Percentiles rank a stretch among this genome's conserved stretches.
Conservation (phyloP, 2,797 vertebrate genomes). For the Enteromius argenteus region DNA sequence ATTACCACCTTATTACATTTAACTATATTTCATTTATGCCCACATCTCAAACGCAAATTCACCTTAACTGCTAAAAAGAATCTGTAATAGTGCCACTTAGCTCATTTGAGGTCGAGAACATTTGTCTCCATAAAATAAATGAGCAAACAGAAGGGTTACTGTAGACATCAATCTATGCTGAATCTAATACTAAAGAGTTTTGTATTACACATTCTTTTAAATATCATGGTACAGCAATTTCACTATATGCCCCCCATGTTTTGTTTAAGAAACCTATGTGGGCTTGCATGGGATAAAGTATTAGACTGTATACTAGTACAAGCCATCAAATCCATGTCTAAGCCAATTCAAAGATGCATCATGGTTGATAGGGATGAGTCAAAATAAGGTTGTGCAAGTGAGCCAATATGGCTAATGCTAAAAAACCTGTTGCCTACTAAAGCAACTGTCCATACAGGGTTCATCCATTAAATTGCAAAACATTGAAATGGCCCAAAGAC, state of each 20-base stretch:
- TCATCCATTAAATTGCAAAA: conserved; percentile 40
- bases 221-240: not conserved
- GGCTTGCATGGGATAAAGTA: conserved; percentile 22
- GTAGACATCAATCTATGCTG: not conserved
- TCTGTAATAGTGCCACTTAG: not conserved
- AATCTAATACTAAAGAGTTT: not conserved
- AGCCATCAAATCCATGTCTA: conserved; percentile 40
- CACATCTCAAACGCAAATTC: not conserved
- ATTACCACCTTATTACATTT: not conserved
- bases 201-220: not conserved
- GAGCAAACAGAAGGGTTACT: not conserved
- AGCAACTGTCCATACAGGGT: conserved; percentile 30
- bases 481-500: conserved; percentile 33
- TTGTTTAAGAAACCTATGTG: conserved; percentile 9
- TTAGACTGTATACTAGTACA: conserved; percentile 43
- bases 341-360: conserved; percentile 49
- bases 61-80: not conserved
- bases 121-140: conserved; percentile 22
- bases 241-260: not conserved
- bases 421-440: conserved; percentile 20
- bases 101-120: not conserved
- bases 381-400: conserved; percentile 40
- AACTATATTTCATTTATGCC: conserved; percentile 5
- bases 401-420: not conserved
- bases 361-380: conserved; percentile 17